Evolutionary conservation across 1,140 invertebrate species (phyloP).

Genomic region (Panulirus ornatus): DNA sequence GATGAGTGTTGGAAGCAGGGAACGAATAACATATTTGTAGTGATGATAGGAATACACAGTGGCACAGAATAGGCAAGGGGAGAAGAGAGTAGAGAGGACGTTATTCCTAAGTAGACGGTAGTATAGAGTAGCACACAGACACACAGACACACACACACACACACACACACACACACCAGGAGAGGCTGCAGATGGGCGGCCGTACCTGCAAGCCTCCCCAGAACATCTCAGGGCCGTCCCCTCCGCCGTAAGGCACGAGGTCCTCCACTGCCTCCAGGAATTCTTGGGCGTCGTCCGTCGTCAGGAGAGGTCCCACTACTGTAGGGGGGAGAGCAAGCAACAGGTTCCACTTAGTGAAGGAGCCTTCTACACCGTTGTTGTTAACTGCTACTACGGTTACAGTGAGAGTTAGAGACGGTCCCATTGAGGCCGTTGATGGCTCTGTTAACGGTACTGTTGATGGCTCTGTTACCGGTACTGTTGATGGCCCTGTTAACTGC

Average conservation of each 20-base stretch:
- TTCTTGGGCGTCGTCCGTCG: constrained; percentile 30
- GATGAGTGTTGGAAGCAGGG: not conserved
- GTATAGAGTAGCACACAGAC: not conserved
- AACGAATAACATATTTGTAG: not conserved
- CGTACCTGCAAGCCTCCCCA: constrained; percentile 56
- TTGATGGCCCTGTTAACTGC: no score
- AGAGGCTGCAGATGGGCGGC: not conserved
- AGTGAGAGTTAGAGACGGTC: no score
- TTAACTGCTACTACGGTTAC: no score
- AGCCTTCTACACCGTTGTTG: no score
- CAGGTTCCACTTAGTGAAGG: no score
- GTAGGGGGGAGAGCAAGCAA: not conserved
- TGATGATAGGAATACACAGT: not conserved
- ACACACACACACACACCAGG: no score
- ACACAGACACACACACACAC: constrained; percentile 21
- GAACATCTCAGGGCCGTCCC: constrained; percentile 35
- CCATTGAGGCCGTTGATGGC: no score
- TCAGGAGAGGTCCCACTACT: constrained; percentile 34
- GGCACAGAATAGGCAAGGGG: not conserved
- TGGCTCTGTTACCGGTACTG: no score
- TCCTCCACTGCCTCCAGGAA: constrained; percentile 32
- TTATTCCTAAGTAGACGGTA: not conserved
- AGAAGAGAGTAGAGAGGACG: not conserved
- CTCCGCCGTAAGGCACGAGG: constrained; percentile 6
- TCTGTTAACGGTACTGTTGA: no score